phyloP scores from a whole-genome alignment of 2,888 invertebrate species.

The Caenorhabditis wallacei region DNA sequence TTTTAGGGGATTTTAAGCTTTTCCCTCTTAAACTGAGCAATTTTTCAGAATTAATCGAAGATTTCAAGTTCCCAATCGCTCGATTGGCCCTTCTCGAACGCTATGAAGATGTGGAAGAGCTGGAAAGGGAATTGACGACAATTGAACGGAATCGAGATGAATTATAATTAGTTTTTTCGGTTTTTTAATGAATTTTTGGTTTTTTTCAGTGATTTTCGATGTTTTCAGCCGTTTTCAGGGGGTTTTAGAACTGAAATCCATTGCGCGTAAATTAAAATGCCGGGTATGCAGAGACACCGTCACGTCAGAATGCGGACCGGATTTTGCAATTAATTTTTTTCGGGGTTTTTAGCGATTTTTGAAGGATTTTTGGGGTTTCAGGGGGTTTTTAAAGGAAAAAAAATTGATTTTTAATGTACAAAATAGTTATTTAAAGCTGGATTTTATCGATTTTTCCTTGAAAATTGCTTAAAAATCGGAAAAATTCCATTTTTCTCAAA shows the following conservation, averaged over 20 bases:
- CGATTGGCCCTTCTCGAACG: constrained; percentile 50
- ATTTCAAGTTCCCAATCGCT: constrained; percentile 50
- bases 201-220: neutral
- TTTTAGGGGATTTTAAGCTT: no score
- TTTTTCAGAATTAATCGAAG: constrained; percentile 37
- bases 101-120: constrained; percentile 42
- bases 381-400: neutral
- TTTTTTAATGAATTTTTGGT: constrained; percentile 3
- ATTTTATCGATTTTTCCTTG: no score
- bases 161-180: constrained; percentile 8
- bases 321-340: neutral
- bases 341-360: neutral
- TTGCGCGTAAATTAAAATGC: constrained; percentile 32
- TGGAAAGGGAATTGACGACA: constrained; percentile 23
- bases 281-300: constrained; percentile 21
- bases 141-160: constrained; percentile 39
- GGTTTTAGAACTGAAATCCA: neutral
- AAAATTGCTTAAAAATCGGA: neutral
- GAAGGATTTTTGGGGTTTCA: neutral
- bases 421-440: neutral
- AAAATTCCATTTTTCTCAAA: neutral
- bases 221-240: no score
- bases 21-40: neutral
- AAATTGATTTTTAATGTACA: no score
- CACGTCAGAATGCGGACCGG: constrained; percentile 28